Evolutionary conservation across 2,113 vertebrate species (phyloP), one percentile per base, ranked within the genome.

Genomic region (Bagarius yarrelli): DNA sequence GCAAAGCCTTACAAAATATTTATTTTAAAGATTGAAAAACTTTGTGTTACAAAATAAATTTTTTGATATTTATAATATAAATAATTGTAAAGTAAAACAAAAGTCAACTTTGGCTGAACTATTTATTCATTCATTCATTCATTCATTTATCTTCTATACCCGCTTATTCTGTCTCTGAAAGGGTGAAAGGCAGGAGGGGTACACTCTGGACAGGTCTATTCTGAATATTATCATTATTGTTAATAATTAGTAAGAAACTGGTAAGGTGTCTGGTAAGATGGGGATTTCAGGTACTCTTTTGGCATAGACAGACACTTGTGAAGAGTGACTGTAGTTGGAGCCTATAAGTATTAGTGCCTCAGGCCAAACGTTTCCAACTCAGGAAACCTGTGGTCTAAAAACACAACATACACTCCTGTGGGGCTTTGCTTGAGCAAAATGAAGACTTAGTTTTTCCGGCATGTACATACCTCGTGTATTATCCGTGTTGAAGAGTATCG

Each of bases 171-270:
- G n/a, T n/a, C n/a, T n/a, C n/a, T n/a, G n/a, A n/a, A n/a, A n/a
- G n/a, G n/a, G n/a, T n/a, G n/a, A n/a, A n/a, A n/a, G n/a, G n/a
- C n/a, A n/a, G n/a, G n/a, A n/a, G n/a, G n/a, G n/a, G n/a, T n/a
- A n/a, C n/a, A n/a, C n/a, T n/a, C n/a, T n/a, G n/a, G n/a, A n/a
- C n/a, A n/a, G n/a, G n/a, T n/a, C n/a, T n/a, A n/a, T n/a, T n/a
- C n/a, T n/a, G n/a, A n/a, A n/a, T n/a, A n/a, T 60, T 27, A 81
- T 72, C 80, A 36, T 82, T 85, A n/a, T n/a, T n/a, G 47, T 83
- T 83, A 67, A 76, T 40, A 88, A 83, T 69, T 81, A 56, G 78
- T 56, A 86, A 80, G 80, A 87, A 85, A 87, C 73, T 75, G 60
- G 72, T 84, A 84, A 76, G 76, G 63, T 81, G 82, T 79, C 74